Evolutionary conservation across 1,140 invertebrate genomes (phyloP).

Genomic region (Daktulosphaira vitifoliae): DNA sequence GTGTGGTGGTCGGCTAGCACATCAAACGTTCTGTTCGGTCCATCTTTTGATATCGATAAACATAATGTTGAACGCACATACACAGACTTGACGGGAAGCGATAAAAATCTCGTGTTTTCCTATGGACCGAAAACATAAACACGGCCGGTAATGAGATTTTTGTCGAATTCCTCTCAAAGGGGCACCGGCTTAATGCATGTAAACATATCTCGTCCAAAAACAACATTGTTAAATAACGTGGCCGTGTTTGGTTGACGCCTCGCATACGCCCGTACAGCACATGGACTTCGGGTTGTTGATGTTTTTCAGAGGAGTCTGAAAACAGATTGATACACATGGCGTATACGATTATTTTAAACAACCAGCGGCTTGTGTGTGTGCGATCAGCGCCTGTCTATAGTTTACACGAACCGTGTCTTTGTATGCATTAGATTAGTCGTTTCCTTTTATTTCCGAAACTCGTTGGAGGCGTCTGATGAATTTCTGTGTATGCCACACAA

Average conservation of each 20-base stretch:
- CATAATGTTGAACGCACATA: not conserved
- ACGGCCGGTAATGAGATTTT: slow-evolving; percentile 22
- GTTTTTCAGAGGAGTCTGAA: slow-evolving; percentile 18
- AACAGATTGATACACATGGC: slow-evolving; percentile 29
- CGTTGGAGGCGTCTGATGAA: too few relatives aligned
- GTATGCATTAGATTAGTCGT: too few relatives aligned
- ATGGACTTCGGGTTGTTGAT: slow-evolving; percentile 21
- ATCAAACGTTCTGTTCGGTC: slow-evolving; percentile 9
- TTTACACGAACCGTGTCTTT: too few relatives aligned
- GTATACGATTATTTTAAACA: slow-evolving; percentile 30
- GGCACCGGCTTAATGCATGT: not conserved
- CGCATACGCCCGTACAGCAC: not conserved
- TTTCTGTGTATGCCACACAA: too few relatives aligned
- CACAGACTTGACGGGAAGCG: not conserved
- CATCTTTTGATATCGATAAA: slow-evolving; percentile 23
- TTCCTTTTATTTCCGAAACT: too few relatives aligned
- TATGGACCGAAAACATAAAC: slow-evolving; percentile 22
- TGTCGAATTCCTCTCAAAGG: slow-evolving; percentile 2
- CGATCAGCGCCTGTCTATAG: too few relatives aligned
- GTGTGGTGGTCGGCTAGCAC: not conserved
- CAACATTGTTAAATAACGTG: slow-evolving; percentile 29
- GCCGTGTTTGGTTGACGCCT: not conserved
- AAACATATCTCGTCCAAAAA: slow-evolving; percentile 11
- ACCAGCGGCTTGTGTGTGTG: too few relatives aligned
- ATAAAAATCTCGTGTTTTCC: slow-evolving; percentile 20